A percentile compares a stretch with the other conserved stretches of the same genome.
phyloP scores from a whole-genome alignment of 2,888 invertebrate genomes.

The Zygogramma bicolorata region DNA sequence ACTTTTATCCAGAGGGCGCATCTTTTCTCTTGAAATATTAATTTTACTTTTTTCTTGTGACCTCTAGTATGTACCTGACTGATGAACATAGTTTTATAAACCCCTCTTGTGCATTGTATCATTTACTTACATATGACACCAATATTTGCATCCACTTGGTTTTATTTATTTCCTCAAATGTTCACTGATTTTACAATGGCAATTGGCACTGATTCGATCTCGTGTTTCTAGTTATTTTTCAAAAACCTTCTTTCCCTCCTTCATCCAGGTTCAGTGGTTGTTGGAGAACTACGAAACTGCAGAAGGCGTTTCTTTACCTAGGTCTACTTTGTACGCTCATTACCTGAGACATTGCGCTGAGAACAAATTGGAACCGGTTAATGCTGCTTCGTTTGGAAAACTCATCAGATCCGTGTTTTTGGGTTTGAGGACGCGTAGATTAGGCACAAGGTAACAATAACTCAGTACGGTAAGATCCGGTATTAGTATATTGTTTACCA shows the following conservation, averaged over 20 bases:
- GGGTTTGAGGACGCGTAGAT: conserved; percentile 91
- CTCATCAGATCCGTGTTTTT: conserved; percentile 98
- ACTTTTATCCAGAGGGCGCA: too few relatives aligned
- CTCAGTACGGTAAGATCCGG: too few relatives aligned
- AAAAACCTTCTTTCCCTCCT: too few relatives aligned
- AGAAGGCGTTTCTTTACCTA: conserved; percentile 81
- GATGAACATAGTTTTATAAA: too few relatives aligned
- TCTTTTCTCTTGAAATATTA: too few relatives aligned
- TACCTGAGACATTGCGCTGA: conserved; percentile 95
- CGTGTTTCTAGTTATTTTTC: neutral
- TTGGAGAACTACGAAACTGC: conserved; percentile 98
- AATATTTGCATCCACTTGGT: too few relatives aligned
- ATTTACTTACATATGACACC: too few relatives aligned
- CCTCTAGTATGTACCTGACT: too few relatives aligned
- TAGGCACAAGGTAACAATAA: conserved; percentile 75
- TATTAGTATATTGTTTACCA: too few relatives aligned
- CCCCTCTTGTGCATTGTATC: too few relatives aligned
- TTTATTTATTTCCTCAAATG: neutral
- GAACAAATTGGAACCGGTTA: conserved; percentile 96
- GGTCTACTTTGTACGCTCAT: conserved; percentile 96
- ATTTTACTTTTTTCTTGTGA: too few relatives aligned
- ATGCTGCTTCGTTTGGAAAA: conserved; percentile 99
- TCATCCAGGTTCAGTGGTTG: conserved; percentile 90
- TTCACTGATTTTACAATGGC: neutral
- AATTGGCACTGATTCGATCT: neutral